Base-by-base conservation (phyloP, 92 coral and sea anemone genomes). In the Siderastrea radians region DNA sequence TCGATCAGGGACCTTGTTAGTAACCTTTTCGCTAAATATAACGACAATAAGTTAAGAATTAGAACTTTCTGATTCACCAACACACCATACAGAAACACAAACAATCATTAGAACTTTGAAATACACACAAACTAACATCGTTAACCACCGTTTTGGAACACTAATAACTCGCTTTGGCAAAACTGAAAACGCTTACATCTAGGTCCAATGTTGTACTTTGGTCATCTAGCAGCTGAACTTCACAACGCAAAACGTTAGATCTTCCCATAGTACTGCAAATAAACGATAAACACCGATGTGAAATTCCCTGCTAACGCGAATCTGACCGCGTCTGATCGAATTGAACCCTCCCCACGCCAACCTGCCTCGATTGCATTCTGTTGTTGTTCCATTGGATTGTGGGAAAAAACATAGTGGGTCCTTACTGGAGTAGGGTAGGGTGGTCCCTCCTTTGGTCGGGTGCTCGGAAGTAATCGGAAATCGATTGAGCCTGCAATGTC, bases 191-290 rank as follows among this genome's bases (percentile, higher is more conserved):
- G 17, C 87, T 84, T 60, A 84, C 87, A 26, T 84, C 87, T 15
- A 84, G 80, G 49, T 73, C 87, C 63, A 72, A 9, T 73, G 77
- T 60, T 49, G 74, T 61, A 50, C 81, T 61, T 51, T 84, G 80
- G 49, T 85, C 89, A 85, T 85, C 89, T 53, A 85, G 69, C 84
- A 85, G 66, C 44, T 85, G 89, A 75, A 85, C 89, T 66, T 76
- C 83, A 48, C 83, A 76, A 7, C 46, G 75, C 68, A 75, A 61
- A 7, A 46, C 74, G 83, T 71, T 49, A 44, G 89, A 85, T 52
- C 55, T 85, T 7, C 83, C 89, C 89, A 85, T 85, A 4, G 5
- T 85, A 45, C 4, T 62, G 79, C 58, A 83, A 61, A 57, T 7
- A 0, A 10, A 71, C 57, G 15, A 48, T 50, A n/a, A 45, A n/a